Conservation (phyloP, 2,888 invertebrate species). For the Sycophila texana region DNA sequence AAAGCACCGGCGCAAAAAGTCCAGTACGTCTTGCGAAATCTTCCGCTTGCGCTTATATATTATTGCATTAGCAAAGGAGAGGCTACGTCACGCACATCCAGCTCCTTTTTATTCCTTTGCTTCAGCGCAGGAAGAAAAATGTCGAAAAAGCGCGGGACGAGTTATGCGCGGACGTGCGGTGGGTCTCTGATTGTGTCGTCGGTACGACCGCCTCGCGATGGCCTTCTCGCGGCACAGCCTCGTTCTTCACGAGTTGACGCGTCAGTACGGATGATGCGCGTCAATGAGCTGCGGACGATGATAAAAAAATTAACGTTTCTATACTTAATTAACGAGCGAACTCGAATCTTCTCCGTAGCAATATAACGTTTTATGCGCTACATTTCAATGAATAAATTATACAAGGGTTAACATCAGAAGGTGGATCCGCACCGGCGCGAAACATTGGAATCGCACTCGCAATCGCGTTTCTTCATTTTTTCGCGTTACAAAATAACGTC, state of each 20-base stretch:
- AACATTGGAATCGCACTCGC: conserved; percentile 1
- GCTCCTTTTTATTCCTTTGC: too few species aligned
- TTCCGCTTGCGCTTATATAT: not conserved
- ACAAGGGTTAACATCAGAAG: not conserved
- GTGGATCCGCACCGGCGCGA: conserved; percentile 6
- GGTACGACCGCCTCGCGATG: not conserved
- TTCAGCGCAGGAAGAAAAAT: not conserved
- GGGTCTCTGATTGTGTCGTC: conserved; percentile 4
- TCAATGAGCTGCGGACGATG: too few species aligned
- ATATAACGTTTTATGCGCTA: too few species aligned
- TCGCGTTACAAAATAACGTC: conserved; percentile 43
- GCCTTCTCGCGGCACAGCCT: conserved; percentile 31
- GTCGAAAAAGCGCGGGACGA: not conserved
- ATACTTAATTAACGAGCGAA: too few species aligned
- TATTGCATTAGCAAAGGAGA: too few species aligned
- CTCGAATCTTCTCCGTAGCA: too few species aligned
- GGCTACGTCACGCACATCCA: too few species aligned
- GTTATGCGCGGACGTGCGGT: conserved; percentile 32
- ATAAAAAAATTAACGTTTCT: too few species aligned
- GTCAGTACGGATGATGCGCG: too few species aligned
- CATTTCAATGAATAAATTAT: not conserved
- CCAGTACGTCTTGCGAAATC: not conserved
- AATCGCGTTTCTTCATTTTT: conserved; percentile 37
- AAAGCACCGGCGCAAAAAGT: too few species aligned
- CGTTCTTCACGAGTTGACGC: conserved; percentile 9